Evolutionary conservation across 1,140 invertebrate species (phyloP), one percentile per base, ranked within the genome.

Genomic region (Chrysomallon squamiferum): DNA sequence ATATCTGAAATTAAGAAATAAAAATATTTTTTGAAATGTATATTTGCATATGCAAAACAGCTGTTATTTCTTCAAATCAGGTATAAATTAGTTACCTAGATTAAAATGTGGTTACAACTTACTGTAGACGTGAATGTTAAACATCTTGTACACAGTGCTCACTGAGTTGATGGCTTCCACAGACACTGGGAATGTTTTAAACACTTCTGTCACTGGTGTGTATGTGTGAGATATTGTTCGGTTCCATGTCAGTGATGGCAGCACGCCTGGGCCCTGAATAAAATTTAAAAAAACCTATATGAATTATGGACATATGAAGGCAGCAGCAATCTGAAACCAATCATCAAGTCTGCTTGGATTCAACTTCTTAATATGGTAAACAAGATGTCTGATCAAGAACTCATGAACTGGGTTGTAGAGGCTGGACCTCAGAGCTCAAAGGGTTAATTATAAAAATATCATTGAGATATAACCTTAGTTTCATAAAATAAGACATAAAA

Each of bases 121-220:
- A 78, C 76, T 62, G 50, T 69, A 73, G 11, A 78, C 73, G 22
- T 68, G 45, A 2, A 78, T 61, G 15, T 43, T 66, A 18, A 69
- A 65, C 18, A 62, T 49, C 43, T 66, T 61, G 13, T 59, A 60
- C 2, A 67, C 38, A 33, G 76, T 66, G 43, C 76, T 72, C 50
- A 78, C 72, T 25, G 68, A 59, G 49, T 78, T 78, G 22, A 74
- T 62, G 15, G 73, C 73, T 59, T 70, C 65, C 22, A 75, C 66
- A 30, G 59, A 65, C 11, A 73, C 45, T 7, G 50, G 62, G 50
- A 72, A 75, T 15, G 15, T 38, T 7, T 38, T 5, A 15, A 38
- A 38, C 35, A 7, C 15, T 25, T 59, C 56, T 2, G 71, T 69
- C 1, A 66, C 56, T 59, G 57, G 56, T 11, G 43, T 74, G 61